phyloP scores from a whole-genome alignment of 1,140 invertebrate species.

The Pseudomyrmex cubaensis region DNA sequence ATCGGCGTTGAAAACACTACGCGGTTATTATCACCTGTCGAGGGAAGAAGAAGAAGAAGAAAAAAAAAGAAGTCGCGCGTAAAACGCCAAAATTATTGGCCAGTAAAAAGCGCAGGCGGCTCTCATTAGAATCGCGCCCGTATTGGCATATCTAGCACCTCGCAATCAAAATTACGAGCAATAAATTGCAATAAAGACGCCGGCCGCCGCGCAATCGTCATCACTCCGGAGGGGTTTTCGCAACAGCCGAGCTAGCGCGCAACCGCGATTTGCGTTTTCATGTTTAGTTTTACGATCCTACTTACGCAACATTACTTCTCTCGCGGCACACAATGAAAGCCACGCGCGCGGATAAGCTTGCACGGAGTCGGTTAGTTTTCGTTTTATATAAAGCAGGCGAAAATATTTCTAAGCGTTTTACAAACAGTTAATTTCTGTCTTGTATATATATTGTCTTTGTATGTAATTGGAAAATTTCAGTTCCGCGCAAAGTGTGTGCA shows the following conservation, averaged over 20 bases:
- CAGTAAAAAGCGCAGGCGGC: constrained; percentile 34
- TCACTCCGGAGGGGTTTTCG: constrained; percentile 13
- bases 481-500: background rate
- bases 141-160: constrained; percentile 51
- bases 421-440: background rate
- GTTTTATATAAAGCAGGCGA: background rate
- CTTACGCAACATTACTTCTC: constrained; percentile 57
- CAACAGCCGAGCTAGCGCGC: constrained; percentile 17
- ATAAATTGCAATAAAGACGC: constrained; percentile 66
- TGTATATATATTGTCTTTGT: background rate
- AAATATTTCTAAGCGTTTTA: background rate
- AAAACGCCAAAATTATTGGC: constrained; percentile 47
- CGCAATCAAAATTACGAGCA: constrained; percentile 53
- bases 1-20: constrained; percentile 26
- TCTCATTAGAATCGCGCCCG: constrained; percentile 44
- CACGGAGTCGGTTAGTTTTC: constrained; percentile 36
- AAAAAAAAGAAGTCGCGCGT: background rate
- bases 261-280: constrained; percentile 56
- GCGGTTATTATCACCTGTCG: background rate
- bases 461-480: background rate
- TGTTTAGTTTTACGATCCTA: constrained; percentile 54
- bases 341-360: background rate
- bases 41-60: background rate
- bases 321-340: constrained; percentile 37
- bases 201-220: constrained; percentile 43